A percentile compares a stretch with the other conserved stretches of the same genome.
Conservation (phyloP, 2,797 vertebrate species). For the Lophius americanus region DNA sequence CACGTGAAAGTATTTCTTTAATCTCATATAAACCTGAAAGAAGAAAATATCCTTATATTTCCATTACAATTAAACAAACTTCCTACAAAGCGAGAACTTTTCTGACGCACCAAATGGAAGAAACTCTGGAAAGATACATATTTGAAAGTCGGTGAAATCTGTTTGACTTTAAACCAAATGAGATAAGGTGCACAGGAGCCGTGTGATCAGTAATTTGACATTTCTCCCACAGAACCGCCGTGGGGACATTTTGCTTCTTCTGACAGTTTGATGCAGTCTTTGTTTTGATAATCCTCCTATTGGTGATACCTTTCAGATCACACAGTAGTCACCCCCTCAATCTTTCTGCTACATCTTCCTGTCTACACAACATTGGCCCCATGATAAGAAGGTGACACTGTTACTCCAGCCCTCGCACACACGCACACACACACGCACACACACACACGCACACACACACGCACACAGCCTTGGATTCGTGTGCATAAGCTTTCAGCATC, state of each 20-base stretch:
- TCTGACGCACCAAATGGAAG: constrained; percentile 18
- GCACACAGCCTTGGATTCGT: constrained; percentile 66
- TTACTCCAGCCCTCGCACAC: constrained; percentile 62
- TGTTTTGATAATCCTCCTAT: constrained; percentile 74
- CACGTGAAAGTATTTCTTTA: too few relatives aligned
- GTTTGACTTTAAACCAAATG: constrained; percentile 61
- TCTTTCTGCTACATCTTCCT: constrained; percentile 74
- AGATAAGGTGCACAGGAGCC: constrained; percentile 48
- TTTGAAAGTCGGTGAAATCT: constrained; percentile 60
- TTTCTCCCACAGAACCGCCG: constrained; percentile 58
- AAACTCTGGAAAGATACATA: constrained; percentile 40
- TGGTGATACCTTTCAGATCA: constrained; percentile 73
- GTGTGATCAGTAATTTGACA: constrained; percentile 54
- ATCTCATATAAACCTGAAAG: neutral
- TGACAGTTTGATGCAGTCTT: constrained; percentile 72
- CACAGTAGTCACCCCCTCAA: constrained; percentile 69
- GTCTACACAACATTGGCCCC: constrained; percentile 68
- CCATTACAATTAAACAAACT: constrained; percentile 26
- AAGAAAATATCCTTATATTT: neutral
- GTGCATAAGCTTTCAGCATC: constrained; percentile 74
- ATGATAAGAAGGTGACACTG: constrained; percentile 79
- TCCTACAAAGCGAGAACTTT: constrained; percentile 38
- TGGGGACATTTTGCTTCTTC: constrained; percentile 62
- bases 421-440: constrained; percentile 40
- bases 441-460: constrained; percentile 30